Percentiles rank a stretch among this genome's conserved stretches.
Evolutionary conservation across 1,140 invertebrate genomes (phyloP).

Genomic region (Nixonia krombeini): DNA sequence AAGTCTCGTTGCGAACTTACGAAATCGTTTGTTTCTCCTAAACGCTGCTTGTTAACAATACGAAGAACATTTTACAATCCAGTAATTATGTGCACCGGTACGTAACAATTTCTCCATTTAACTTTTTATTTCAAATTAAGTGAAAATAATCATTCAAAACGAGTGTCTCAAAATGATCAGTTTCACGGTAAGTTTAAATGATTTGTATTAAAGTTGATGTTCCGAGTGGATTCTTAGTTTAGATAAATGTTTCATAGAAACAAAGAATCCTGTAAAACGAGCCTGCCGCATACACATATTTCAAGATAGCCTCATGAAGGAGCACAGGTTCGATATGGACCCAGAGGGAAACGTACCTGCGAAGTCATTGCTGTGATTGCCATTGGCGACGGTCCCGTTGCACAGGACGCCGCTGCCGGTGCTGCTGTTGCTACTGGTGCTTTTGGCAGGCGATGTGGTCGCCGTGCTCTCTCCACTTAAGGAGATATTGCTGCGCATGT

Average conservation of each 20-base stretch:
- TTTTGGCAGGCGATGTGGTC: conserved; percentile 54
- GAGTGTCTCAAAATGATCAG: too few species aligned
- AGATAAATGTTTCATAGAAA: background rate
- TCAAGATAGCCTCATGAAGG: conserved; percentile 61
- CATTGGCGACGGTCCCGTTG: conserved; percentile 54
- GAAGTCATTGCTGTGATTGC: conserved; percentile 54
- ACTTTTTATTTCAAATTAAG: too few species aligned
- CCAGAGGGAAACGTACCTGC: conserved; percentile 57
- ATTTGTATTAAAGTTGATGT: too few species aligned
- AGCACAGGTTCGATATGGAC: conserved; percentile 32
- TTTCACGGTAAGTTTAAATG: too few species aligned
- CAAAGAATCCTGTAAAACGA: too few species aligned
- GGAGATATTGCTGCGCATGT: conserved; percentile 67
- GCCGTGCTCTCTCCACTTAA: conserved; percentile 49
- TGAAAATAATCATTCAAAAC: too few species aligned
- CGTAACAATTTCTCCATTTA: too few species aligned
- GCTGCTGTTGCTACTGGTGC: conserved; percentile 60
- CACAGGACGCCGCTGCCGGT: conserved; percentile 43
- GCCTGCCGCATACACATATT: conserved; percentile 65
- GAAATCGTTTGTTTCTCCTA: conserved; percentile 71
- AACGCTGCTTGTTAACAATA: conserved; percentile 70
- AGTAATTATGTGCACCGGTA: too few species aligned
- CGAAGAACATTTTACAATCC: conserved; percentile 23
- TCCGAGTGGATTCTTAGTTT: too few species aligned
- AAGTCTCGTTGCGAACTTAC: conserved; percentile 63